A percentile compares a stretch with the other conserved stretches of the same genome.
Evolutionary conservation across 1,140 invertebrate species (phyloP).

Genomic region (Acarapis woodi): DNA sequence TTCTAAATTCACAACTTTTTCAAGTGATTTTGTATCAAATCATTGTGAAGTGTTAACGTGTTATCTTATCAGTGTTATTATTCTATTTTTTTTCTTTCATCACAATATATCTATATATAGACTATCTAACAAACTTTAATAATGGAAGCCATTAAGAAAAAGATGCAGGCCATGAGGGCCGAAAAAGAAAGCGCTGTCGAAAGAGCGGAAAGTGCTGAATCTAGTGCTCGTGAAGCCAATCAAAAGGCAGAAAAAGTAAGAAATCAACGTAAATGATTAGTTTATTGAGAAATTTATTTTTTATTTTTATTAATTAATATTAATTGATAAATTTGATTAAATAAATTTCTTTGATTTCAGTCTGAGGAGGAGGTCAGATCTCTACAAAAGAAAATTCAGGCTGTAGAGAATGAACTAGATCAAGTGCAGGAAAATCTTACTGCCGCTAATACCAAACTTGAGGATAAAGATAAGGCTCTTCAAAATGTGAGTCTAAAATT

Average conservation of each 20-base stretch:
- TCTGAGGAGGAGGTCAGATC: conserved; percentile 15
- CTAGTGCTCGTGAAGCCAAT: conserved; percentile 75
- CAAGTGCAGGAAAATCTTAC: conserved; percentile 14
- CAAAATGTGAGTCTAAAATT: conserved; percentile 12
- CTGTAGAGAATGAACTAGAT: conserved; percentile 16
- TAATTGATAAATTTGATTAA: not conserved
- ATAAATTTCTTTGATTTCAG: conserved; percentile 5
- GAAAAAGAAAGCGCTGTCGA: conserved; percentile 96
- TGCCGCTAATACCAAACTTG: conserved; percentile 13
- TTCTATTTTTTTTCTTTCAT: no score
- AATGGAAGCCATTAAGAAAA: conserved; percentile 99
- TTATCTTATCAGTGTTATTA: no score
- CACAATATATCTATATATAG: no score
- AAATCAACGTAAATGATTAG: not conserved
- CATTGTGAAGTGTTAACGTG: no score
- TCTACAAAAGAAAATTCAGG: conserved; percentile 16
- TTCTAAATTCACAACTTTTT: no score
- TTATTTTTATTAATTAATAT: not conserved
- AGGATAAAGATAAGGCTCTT: conserved; percentile 16
- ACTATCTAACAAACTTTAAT: conserved; percentile 16
- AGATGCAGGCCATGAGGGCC: conserved; percentile 99
- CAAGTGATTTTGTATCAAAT: no score
- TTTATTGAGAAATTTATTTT: not conserved
- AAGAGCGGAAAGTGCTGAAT: conserved; percentile 70
- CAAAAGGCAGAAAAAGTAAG: conserved; percentile 63